These are phyloP conservation scores for Rhyacophila evoluta DNA, from an alignment of 2,888 invertebrate genomes.

Conservation along the genomic window DNA sequence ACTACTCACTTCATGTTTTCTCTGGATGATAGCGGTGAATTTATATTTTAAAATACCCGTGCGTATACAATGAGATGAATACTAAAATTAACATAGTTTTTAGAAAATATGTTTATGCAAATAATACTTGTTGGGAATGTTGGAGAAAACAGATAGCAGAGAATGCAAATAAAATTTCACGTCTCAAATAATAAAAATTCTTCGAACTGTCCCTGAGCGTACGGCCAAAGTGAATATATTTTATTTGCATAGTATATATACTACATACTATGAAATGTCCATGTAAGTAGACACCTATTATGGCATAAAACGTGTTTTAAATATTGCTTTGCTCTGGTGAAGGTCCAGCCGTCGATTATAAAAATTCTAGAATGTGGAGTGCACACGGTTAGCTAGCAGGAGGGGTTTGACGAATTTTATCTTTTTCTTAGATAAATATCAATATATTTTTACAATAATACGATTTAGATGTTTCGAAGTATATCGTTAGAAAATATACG, in stretches of 20 bases:
- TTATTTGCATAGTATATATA: neutral
- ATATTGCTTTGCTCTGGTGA: neutral
- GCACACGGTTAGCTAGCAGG: neutral
- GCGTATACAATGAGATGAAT: neutral
- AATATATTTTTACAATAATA: too few species aligned
- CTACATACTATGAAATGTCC: too few species aligned
- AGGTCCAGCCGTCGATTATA: slow-evolving; percentile 13
- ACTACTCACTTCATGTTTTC: too few species aligned
- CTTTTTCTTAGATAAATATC: too few species aligned
- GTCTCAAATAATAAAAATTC: slow-evolving; percentile 7
- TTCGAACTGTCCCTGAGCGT: neutral
- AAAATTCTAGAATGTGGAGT: neutral
- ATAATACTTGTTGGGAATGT: neutral
- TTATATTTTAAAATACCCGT: too few species aligned
- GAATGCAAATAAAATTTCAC: neutral
- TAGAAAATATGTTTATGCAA: neutral
- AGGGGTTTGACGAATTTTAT: too few species aligned
- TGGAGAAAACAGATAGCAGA: neutral
- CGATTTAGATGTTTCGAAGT: too few species aligned
- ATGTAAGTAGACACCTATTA: neutral
- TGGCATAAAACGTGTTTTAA: neutral
- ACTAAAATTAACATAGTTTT: neutral
- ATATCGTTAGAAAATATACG: too few species aligned
- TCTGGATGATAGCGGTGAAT: too few species aligned
- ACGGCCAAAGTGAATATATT: neutral